Base-by-base conservation (phyloP, 2,797 vertebrate species). In the Phyllotis vaccarum region DNA sequence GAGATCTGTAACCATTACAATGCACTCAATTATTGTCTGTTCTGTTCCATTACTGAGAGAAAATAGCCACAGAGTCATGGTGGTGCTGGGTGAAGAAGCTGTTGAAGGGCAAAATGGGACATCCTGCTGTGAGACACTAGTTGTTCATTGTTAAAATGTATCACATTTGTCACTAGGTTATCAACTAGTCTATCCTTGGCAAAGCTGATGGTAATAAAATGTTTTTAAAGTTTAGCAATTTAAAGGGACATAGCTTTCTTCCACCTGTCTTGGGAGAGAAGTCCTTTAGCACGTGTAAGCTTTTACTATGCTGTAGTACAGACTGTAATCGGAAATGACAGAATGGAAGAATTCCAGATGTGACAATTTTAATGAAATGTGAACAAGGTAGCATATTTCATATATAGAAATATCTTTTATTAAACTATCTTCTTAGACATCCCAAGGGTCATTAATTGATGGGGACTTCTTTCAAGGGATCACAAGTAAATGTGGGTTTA, bases 361-460 rank as follows among this genome's bases (percentile, higher is more conserved):
- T 79, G 68, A 37, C 68, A 93, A 66, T 58, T 78, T 89, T 54
- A 95, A 78, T 95, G 87, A 95, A 92, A 94, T 93, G 56, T 92
- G 78, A 95, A 11, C 78, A 89, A 64, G 62, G 54, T 79, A 90
- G 87, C 85, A 34, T 3, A 94, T 86, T 92, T 94, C 85, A 86
- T 58, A 88, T 76, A 82, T 54, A 92, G 56, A 95, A 94, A 92
- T 93, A n/a, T 37, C 40, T 95, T 95, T 97, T 66, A 80, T 95
- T 86, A 93, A 93, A 89, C 58, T 64, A 27, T 89, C 54, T 95
- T 22, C 85, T 82, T 87, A 37, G 75, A 74, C 1, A 37, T 56
- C 37, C 79, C 13, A 72, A 80, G 58, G 29, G 52, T 72, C 78
- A 54, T 75, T 90, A 80, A 66, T 37, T 85, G 66, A 86, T 24